A percentile compares a stretch with the other conserved stretches of the same genome.
Conservation (phyloP, 2,888 invertebrate species). For the Plebejus melissa region DNA sequence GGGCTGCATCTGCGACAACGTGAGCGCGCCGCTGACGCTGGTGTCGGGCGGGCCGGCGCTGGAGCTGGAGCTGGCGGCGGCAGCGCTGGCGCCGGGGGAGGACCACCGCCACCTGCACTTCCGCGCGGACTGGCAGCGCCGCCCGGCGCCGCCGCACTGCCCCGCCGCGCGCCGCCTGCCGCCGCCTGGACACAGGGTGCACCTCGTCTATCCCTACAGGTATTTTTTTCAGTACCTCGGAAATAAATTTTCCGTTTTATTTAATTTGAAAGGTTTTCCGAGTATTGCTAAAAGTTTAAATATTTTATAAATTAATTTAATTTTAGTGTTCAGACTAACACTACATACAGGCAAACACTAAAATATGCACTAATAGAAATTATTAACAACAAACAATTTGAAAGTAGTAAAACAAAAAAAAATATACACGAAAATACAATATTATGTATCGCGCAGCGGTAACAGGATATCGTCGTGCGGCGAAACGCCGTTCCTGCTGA, state of each 20-base stretch:
- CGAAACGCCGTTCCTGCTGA: constrained; percentile 88
- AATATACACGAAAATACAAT: too few species aligned
- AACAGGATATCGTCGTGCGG: constrained; percentile 79
- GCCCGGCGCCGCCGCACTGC: constrained; percentile 37
- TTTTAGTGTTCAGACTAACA: too few species aligned
- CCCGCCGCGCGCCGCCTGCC: constrained; percentile 46
- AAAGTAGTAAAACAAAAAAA: too few species aligned
- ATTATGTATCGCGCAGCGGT: constrained; percentile 37
- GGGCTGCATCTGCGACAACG: constrained; percentile 90
- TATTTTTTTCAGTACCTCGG: constrained; percentile 33
- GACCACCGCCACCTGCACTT: constrained; percentile 91
- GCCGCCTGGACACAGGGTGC: constrained; percentile 51
- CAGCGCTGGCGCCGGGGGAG: constrained; percentile 86
- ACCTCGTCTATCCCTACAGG: constrained; percentile 62
- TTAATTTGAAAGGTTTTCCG: too few species aligned
- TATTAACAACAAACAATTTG: too few species aligned
- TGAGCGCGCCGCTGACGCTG: constrained; percentile 55
- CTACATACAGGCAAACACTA: too few species aligned
- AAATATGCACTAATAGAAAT: too few species aligned
- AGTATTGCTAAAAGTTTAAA: too few species aligned
- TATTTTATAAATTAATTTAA: too few species aligned
- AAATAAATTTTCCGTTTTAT: too few species aligned
- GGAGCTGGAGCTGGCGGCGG: constrained; percentile 87
- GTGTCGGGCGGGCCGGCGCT: constrained; percentile 70
- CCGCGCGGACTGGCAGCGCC: constrained; percentile 78